Percentiles rank a stretch among this genome's conserved stretches.
These are phyloP conservation scores for Pseudoips prasinana DNA, from an alignment of 2,888 invertebrate species.

Conservation along the genomic window DNA sequence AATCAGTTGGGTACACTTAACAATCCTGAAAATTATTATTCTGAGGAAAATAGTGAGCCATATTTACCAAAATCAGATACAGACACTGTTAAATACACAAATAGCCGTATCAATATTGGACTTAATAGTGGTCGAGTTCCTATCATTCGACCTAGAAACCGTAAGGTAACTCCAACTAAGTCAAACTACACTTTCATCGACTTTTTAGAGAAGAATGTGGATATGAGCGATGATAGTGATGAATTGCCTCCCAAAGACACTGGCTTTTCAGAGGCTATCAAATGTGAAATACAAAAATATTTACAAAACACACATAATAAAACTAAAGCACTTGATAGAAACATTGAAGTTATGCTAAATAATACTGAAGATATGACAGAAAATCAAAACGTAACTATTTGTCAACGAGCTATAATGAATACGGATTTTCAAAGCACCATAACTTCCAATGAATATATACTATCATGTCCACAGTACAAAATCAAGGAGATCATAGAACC, in stretches of 20 bases:
- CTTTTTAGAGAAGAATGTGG: conserved; percentile 45
- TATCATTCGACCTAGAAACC: neutral
- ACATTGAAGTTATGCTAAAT: conserved; percentile 29
- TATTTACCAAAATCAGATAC: no score
- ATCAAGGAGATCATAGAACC: no score
- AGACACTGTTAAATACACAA: no score
- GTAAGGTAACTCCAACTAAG: conserved; percentile 18
- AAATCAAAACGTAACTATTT: neutral
- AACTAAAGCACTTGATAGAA: conserved; percentile 16
- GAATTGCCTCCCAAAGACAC: conserved; percentile 16
- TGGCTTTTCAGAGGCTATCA: conserved; percentile 59
- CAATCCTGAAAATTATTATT: no score
- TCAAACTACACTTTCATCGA: conserved; percentile 59
- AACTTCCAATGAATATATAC: no score
- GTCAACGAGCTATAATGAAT: no score
- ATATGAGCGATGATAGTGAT: conserved; percentile 39
- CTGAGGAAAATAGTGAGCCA: no score
- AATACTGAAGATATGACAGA: conserved; percentile 1
- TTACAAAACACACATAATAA: conserved; percentile 38
- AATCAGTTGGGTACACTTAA: no score
- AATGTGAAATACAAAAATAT: conserved; percentile 51
- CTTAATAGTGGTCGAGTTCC: no score
- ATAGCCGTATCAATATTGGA: no score
- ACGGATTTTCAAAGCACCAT: no score
- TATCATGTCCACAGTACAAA: no score